A percentile compares a stretch with the other conserved stretches of the same genome.
These are phyloP conservation scores for Astyanax mexicanus DNA, from an alignment of 2,797 vertebrate species.

Conservation along the genomic window DNA sequence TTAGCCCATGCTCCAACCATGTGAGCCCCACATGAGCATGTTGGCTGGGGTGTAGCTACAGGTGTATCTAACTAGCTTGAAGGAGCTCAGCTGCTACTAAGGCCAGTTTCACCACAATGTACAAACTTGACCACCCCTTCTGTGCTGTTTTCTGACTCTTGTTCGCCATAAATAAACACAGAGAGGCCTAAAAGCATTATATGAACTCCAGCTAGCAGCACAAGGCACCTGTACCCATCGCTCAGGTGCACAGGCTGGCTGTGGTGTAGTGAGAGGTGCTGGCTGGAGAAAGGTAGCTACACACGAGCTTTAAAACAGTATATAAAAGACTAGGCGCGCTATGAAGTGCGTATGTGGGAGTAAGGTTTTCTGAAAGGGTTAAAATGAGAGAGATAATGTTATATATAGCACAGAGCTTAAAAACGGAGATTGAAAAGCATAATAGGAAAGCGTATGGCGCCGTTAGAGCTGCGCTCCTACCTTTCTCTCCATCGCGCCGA, in stretches of 20 bases:
- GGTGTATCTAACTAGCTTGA: not conserved
- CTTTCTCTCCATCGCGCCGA: slow-evolving; percentile 66
- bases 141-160: not conserved
- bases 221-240: not conserved
- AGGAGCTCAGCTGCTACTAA: not conserved
- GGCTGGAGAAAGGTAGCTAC: not conserved
- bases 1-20: too few relatives aligned
- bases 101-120: not conserved
- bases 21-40: too few relatives aligned
- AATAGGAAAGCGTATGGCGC: slow-evolving; percentile 40
- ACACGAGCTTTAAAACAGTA: not conserved
- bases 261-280: too few relatives aligned
- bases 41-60: not conserved
- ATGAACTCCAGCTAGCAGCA: too few relatives aligned
- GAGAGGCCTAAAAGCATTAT: not conserved
- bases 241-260: not conserved
- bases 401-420: slow-evolving; percentile 79
- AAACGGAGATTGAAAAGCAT: slow-evolving; percentile 30
- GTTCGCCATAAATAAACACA: not conserved
- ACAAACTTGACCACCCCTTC: not conserved
- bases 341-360: not conserved
- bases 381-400: not conserved
- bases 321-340: not conserved
- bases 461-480: slow-evolving; percentile 56
- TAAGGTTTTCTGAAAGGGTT: slow-evolving; percentile 56